Conservation (phyloP, 2,113 vertebrate genomes). For the Dascyllus trimaculatus region DNA sequence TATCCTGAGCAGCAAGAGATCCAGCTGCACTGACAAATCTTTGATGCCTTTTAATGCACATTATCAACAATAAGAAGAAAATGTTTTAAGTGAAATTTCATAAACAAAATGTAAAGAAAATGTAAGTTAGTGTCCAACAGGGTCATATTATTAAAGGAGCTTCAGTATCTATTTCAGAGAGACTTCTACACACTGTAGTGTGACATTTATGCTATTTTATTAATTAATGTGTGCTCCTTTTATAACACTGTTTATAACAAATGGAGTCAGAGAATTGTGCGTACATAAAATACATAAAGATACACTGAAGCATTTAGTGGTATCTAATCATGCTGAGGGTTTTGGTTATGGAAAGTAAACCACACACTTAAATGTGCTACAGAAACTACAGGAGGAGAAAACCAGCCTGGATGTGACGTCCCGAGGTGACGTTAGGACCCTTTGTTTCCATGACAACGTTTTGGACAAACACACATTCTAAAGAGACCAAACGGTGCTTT, state of each 20-base stretch:
- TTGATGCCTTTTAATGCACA: background rate
- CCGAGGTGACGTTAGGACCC: background rate
- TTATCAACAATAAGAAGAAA: background rate
- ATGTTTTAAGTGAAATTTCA: background rate
- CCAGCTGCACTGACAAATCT: background rate
- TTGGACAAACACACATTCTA: background rate
- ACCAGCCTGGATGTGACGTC: background rate
- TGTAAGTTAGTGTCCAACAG: background rate
- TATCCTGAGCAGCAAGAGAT: background rate
- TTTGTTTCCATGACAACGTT: slow-evolving; percentile 7
- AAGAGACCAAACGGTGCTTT: background rate
- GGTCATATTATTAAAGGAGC: background rate
- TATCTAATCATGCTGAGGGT: background rate
- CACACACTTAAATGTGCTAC: background rate
- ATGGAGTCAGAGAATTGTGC: background rate
- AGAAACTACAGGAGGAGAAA: background rate
- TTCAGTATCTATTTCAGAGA: background rate
- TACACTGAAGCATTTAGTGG: background rate
- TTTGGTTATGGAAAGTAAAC: background rate
- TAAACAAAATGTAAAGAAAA: slow-evolving; percentile 1
- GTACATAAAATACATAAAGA: background rate
- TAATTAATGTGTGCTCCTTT: background rate
- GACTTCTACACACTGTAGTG: background rate
- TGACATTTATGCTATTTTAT: background rate
- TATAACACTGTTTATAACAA: background rate